Evolutionary conservation across 2,113 vertebrate genomes (phyloP).

Genomic region (Artemisiospiza belli): DNA sequence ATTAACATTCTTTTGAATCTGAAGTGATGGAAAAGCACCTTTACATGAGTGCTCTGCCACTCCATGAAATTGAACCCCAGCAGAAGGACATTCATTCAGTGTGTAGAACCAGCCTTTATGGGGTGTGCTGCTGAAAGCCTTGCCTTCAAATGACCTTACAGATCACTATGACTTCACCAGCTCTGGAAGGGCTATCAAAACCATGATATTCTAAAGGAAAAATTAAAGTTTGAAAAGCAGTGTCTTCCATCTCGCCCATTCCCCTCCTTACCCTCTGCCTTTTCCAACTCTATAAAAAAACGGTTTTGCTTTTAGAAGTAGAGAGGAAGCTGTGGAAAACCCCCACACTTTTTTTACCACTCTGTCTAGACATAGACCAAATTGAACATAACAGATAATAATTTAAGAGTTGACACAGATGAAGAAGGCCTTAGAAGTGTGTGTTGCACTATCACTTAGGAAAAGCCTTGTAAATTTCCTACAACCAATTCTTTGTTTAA

Average conservation of each 20-base stretch:
- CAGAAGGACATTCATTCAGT: conserved; percentile 6
- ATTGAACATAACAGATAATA: conserved; percentile 55
- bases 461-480: conserved; percentile 14
- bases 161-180: not conserved
- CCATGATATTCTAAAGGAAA: conserved; percentile 2
- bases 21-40: conserved; percentile 54
- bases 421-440: not conserved
- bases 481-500: conserved; percentile 32
- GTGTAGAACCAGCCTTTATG: conserved; percentile 9
- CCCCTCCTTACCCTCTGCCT: not conserved
- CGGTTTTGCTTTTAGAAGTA: conserved; percentile 15
- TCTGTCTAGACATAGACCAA: conserved; percentile 35
- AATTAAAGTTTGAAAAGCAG: not conserved
- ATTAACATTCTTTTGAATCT: conserved; percentile 58
- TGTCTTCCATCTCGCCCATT: not conserved
- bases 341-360: not conserved
- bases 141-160: conserved; percentile 21
- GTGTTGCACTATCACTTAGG: not conserved
- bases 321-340: conserved; percentile 3
- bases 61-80: conserved; percentile 28
- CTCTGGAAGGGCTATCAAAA: not conserved
- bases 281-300: not conserved
- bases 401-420: conserved; percentile 17
- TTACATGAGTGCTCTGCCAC: conserved; percentile 3
- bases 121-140: not conserved